A percentile compares a stretch with the other conserved stretches of the same genome.
Conservation (phyloP, 1,140 invertebrate genomes). For the Drosophila auraria region DNA sequence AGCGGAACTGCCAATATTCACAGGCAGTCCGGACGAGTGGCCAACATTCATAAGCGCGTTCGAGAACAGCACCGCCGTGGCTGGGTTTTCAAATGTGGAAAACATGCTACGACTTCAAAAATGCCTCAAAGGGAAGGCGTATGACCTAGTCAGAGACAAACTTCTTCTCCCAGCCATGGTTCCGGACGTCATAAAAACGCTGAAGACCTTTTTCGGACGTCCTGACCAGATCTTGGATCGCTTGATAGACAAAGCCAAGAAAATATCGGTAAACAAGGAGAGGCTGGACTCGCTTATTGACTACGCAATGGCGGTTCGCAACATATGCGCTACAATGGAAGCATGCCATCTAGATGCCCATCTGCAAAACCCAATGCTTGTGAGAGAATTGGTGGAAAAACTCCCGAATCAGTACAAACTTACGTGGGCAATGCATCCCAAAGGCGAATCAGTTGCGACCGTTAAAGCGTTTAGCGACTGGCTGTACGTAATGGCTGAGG, state of each 20-base stretch:
- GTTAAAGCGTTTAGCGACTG: no score
- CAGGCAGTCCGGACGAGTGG: constrained; percentile 7
- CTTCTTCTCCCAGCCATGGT: background rate
- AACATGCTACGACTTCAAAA: constrained; percentile 14
- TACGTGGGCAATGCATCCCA: no score
- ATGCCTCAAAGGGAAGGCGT: background rate
- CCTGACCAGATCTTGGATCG: background rate
- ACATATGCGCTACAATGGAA: background rate
- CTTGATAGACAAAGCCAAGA: background rate
- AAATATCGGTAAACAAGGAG: constrained; percentile 1
- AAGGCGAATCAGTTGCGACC: no score
- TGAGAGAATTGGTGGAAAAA: no score
- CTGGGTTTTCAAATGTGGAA: constrained; percentile 2
- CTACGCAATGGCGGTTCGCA: background rate
- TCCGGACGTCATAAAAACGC: no score
- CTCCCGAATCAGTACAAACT: no score
- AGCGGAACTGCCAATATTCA: no score
- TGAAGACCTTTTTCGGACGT: background rate
- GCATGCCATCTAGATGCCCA: no score
- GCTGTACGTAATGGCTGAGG: background rate
- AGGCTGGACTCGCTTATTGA: background rate
- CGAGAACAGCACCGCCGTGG: background rate
- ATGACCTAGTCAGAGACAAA: constrained; percentile 2
- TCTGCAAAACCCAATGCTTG: background rate
- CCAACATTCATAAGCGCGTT: constrained; percentile 1